These are phyloP conservation scores for Hedychridium roseum DNA, from an alignment of 2,888 invertebrate species.

Conservation along the genomic window DNA sequence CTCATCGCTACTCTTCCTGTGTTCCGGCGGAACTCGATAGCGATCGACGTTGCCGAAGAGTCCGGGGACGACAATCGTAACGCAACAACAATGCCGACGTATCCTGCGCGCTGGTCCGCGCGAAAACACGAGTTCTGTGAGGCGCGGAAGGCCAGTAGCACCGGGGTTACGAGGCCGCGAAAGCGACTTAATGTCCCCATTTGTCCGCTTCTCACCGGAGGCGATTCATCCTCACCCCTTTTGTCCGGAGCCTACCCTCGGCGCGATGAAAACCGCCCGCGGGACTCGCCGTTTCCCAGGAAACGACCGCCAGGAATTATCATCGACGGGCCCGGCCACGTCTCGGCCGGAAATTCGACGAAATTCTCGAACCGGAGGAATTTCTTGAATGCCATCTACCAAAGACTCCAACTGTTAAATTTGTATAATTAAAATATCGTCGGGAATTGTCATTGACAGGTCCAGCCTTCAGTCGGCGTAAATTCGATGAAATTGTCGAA, in stretches of 20 bases:
- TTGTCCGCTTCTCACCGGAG: constrained; percentile 57
- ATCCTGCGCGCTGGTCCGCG: not conserved
- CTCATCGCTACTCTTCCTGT: constrained; percentile 47
- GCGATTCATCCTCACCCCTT: constrained; percentile 54
- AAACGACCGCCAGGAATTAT: constrained; percentile 44
- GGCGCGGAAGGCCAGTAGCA: constrained; percentile 33
- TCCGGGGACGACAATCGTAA: constrained; percentile 10
- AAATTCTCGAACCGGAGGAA: no score
- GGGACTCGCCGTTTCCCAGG: constrained; percentile 27
- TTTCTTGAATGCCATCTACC: no score
- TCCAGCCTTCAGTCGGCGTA: no score
- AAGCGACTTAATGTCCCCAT: constrained; percentile 60
- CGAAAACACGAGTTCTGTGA: no score
- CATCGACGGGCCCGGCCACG: no score
- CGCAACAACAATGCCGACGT: constrained; percentile 6
- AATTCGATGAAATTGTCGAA: no score
- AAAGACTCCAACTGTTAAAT: no score
- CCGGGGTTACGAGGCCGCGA: constrained; percentile 50
- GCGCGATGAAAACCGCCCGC: no score
- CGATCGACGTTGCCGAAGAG: constrained; percentile 44
- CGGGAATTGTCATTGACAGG: no score
- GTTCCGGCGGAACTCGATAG: constrained; percentile 61
- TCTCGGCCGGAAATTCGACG: no score
- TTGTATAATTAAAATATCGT: no score
- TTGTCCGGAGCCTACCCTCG: no score